Percentiles rank a stretch among this genome's conserved stretches.
Conservation (phyloP, 2,113 vertebrate genomes). For the Crotalus tigris region DNA sequence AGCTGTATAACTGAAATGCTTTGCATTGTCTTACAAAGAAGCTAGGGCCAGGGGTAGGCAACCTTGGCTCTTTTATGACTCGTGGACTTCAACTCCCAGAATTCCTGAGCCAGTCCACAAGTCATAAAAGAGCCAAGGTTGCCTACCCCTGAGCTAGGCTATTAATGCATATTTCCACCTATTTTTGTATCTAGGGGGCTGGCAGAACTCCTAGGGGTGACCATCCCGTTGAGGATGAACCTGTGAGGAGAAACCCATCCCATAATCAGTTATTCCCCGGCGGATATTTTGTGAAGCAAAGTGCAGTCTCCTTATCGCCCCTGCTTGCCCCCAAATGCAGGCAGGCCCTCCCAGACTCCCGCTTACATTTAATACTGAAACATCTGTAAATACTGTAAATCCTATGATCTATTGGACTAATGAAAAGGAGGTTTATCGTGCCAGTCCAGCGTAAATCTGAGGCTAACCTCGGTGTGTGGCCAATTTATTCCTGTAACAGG, state of each 20-base stretch:
- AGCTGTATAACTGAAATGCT: not conserved
- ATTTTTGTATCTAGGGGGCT: not conserved
- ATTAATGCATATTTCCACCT: rapidly evolving
- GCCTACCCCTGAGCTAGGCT: not conserved
- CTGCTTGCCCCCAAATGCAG: conserved; percentile 54
- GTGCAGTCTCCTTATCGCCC: conserved; percentile 62
- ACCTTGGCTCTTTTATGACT: too few species aligned
- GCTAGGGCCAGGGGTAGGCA: not conserved
- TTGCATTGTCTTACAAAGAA: rapidly evolving
- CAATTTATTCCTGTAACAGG: conserved; percentile 73
- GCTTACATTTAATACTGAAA: conserved; percentile 62
- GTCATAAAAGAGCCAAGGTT: too few species aligned
- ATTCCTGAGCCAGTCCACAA: too few species aligned
- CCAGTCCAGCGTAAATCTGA: conserved; percentile 62
- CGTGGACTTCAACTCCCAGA: too few species aligned
- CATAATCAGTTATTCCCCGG: conserved; percentile 56
- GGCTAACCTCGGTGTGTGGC: conserved; percentile 71
- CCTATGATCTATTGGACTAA: conserved; percentile 73
- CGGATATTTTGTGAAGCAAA: conserved; percentile 54
- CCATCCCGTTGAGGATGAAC: conserved; percentile 3
- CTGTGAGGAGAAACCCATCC: conserved; percentile 49
- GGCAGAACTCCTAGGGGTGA: rapidly evolving
- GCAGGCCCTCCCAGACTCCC: conserved; percentile 33
- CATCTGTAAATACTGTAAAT: conserved; percentile 67
- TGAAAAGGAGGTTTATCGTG: conserved; percentile 71